Conservation (phyloP, 1,140 invertebrate genomes). For the Mactra quadrangularis region DNA sequence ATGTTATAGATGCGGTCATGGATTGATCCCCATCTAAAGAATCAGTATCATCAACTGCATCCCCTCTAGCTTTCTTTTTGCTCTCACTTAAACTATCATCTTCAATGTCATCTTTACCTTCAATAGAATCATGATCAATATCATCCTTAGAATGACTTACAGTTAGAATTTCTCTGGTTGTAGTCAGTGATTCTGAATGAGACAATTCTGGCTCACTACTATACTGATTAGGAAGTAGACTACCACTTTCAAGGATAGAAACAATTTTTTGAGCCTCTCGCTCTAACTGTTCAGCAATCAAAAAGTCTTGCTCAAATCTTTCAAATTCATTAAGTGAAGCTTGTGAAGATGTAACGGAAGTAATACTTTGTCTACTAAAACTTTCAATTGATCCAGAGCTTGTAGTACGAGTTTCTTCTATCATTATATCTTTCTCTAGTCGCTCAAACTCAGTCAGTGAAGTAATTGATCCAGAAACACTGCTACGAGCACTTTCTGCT, state of each 20-base stretch:
- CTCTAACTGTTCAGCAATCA: slow-evolving; percentile 77
- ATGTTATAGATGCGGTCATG: slow-evolving; percentile 78
- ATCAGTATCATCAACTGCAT: slow-evolving; percentile 72
- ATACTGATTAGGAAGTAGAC: slow-evolving; percentile 85
- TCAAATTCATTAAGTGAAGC: slow-evolving; percentile 82
- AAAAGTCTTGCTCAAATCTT: slow-evolving; percentile 78
- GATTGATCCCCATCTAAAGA: slow-evolving; percentile 79
- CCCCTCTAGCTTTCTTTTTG: slow-evolving; percentile 62
- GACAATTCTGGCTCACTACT: slow-evolving; percentile 53
- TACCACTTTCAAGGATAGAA: slow-evolving; percentile 92
- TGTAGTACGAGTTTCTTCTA: slow-evolving; percentile 72
- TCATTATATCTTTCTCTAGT: slow-evolving; percentile 74
- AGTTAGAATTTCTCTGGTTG: slow-evolving; percentile 43
- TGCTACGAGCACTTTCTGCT: slow-evolving; percentile 68
- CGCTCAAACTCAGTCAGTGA: slow-evolving; percentile 80
- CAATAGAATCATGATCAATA: slow-evolving; percentile 77
- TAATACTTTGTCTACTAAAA: slow-evolving; percentile 73
- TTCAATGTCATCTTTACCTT: slow-evolving; percentile 78
- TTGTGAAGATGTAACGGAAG: slow-evolving; percentile 84
- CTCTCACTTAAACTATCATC: slow-evolving; percentile 82
- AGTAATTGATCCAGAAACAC: slow-evolving; percentile 85
- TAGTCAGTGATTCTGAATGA: slow-evolving; percentile 46
- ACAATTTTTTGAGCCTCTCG: slow-evolving; percentile 83
- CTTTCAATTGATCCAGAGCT: slow-evolving; percentile 75
- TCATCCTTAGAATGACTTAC: slow-evolving; percentile 73